A percentile compares a stretch with the other conserved stretches of the same genome.
Evolutionary conservation across 2,888 invertebrate species (phyloP).

Genomic region (Drosophila yooni): DNA sequence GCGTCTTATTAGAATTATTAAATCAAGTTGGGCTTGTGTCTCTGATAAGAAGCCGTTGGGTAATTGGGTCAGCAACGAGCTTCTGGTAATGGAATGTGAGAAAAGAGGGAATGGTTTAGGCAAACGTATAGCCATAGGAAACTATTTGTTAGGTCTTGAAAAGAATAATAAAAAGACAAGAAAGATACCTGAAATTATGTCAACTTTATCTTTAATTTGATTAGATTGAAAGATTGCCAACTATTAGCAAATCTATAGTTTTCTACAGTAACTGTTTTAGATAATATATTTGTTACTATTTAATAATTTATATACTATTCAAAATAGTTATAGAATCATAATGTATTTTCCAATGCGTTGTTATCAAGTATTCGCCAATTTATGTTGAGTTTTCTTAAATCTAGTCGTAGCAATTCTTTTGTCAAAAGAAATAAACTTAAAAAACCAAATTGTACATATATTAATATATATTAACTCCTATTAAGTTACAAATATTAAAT

Average conservation of each 20-base stretch:
- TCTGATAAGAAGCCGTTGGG: conserved; percentile 8
- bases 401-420: too few species aligned
- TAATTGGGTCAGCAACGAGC: conserved; percentile 11
- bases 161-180: background rate
- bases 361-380: accelerated
- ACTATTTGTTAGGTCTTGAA: background rate
- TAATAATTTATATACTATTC: too few species aligned
- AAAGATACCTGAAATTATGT: background rate
- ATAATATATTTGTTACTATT: background rate
- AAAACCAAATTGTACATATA: too few species aligned
- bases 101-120: background rate
- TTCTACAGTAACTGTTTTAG: too few species aligned
- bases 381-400: too few species aligned
- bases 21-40: conserved; percentile 45
- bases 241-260: background rate
- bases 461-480: too few species aligned
- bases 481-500: background rate
- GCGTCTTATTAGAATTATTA: conserved; percentile 61
- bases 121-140: background rate
- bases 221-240: background rate
- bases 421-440: accelerated
- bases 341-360: background rate
- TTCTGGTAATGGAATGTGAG: background rate
- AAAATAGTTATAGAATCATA: background rate
- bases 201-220: background rate